These are phyloP conservation scores for Ceramica pisi DNA, from an alignment of 2,888 invertebrate genomes.

Conservation along the genomic window DNA sequence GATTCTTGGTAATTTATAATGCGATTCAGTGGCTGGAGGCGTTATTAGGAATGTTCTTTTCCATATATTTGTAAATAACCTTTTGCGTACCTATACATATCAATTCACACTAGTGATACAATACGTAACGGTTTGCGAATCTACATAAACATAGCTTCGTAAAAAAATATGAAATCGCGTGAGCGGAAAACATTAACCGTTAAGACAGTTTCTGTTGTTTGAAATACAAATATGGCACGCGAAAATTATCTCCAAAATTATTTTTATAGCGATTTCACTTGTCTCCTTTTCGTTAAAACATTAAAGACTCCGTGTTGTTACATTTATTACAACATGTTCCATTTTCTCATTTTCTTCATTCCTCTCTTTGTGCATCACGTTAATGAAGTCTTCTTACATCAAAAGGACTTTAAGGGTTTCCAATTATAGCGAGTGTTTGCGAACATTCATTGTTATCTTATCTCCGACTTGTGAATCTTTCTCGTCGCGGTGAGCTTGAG, in stretches of 20 bases:
- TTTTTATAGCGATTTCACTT: conserved; percentile 21
- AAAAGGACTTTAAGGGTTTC: conserved; percentile 69
- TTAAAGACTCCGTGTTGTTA: conserved; percentile 30
- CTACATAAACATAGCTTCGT: conserved; percentile 7
- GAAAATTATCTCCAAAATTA: conserved; percentile 34
- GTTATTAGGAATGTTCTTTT: conserved; percentile 4
- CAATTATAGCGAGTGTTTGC: conserved; percentile 71
- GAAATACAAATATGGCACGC: conserved; percentile 29
- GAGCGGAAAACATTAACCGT: conserved; percentile 29
- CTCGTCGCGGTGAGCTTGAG: conserved; percentile 62
- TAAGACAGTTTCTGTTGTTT: conserved; percentile 29
- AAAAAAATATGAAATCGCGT: conserved; percentile 35
- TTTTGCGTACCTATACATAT: not conserved
- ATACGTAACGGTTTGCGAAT: conserved; percentile 19
- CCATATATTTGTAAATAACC: not conserved
- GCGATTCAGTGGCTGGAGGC: not conserved
- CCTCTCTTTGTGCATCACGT: conserved; percentile 68
- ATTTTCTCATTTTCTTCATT: conserved; percentile 63
- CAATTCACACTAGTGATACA: conserved; percentile 16
- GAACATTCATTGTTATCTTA: conserved; percentile 73
- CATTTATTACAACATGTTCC: conserved; percentile 31
- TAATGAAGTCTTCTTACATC: conserved; percentile 68
- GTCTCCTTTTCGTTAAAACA: conserved; percentile 24
- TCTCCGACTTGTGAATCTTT: conserved; percentile 68
- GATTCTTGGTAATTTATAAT: conserved; percentile 19